A percentile compares a stretch with the other conserved stretches of the same genome.
These are phyloP conservation scores for Cydia amplana DNA, from an alignment of 1,140 invertebrate species.

Conservation along the genomic window DNA sequence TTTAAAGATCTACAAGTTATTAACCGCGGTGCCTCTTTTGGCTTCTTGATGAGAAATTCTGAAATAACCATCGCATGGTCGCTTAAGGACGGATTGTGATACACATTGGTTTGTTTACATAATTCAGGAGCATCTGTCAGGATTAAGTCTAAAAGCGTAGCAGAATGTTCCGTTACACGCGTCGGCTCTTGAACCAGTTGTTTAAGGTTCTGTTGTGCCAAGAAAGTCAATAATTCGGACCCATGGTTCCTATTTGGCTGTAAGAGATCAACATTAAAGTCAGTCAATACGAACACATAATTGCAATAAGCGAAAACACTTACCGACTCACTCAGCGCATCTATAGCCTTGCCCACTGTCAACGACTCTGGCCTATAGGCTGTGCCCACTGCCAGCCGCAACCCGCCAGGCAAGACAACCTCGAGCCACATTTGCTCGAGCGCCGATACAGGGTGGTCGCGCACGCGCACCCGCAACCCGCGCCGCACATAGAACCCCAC, in stretches of 20 bases:
- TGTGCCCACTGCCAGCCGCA: slow-evolving; percentile 39
- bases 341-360: slow-evolving; percentile 29
- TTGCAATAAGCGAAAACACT: slow-evolving; percentile 33
- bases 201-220: slow-evolving; percentile 37
- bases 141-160: slow-evolving; percentile 40
- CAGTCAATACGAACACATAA: slow-evolving; percentile 38
- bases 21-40: slow-evolving; percentile 2
- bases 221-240: slow-evolving; percentile 37
- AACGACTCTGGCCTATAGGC: slow-evolving; percentile 43
- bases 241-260: slow-evolving; percentile 17
- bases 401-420: slow-evolving; percentile 26
- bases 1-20: not conserved
- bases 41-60: slow-evolving; percentile 40
- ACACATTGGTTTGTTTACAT: slow-evolving; percentile 39
- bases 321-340: slow-evolving; percentile 41
- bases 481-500: slow-evolving; percentile 37
- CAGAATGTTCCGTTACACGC: slow-evolving; percentile 37
- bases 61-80: slow-evolving; percentile 40
- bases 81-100: slow-evolving; percentile 42
- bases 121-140: slow-evolving; percentile 34
- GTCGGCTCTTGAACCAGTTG: slow-evolving; percentile 45
- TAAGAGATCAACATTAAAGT: slow-evolving; percentile 45
- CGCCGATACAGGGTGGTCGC: slow-evolving; percentile 26
- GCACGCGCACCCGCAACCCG: not conserved
- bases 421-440: slow-evolving; percentile 48